A percentile compares a stretch with the other conserved stretches of the same genome.
phyloP scores from a whole-genome alignment of 2,888 invertebrate genomes.

The Meta bourneti region DNA sequence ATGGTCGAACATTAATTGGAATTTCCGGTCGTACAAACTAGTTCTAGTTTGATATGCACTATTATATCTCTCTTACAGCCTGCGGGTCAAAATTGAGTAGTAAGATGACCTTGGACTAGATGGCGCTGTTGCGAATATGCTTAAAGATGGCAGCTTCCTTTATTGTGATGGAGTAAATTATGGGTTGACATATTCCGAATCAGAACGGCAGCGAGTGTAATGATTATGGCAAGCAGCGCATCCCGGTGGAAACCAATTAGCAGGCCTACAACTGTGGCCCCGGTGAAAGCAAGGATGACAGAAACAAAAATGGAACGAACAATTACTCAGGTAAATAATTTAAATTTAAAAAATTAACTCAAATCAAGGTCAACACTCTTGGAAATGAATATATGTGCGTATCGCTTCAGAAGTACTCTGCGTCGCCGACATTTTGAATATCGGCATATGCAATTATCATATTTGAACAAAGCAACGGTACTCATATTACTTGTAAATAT shows the following conservation, averaged over 20 bases:
- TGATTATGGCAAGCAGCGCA: conserved; percentile 73
- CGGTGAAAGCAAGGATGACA: conserved; percentile 68
- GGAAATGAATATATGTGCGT: conserved; percentile 74
- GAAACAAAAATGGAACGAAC: conserved; percentile 15
- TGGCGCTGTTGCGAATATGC: conserved; percentile 75
- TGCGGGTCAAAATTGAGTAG: conserved; percentile 75
- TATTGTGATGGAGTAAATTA: conserved; percentile 77
- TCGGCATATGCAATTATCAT: conserved; percentile 76
- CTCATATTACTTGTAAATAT: conserved; percentile 25
- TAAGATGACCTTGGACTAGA: conserved; percentile 76
- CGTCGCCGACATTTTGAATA: conserved; percentile 77
- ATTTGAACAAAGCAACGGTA: conserved; percentile 73
- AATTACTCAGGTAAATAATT: conserved; percentile 66
- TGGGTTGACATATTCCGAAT: conserved; percentile 77
- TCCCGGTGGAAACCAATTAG: conserved; percentile 68
- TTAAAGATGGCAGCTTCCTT: conserved; percentile 77
- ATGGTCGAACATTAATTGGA: conserved; percentile 66
- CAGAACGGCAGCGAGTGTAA: conserved; percentile 70
- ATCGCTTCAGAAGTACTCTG: conserved; percentile 59
- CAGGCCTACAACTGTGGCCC: conserved; percentile 75
- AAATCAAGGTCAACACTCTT: conserved; percentile 72
- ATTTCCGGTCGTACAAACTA: conserved; percentile 68
- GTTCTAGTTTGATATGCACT: conserved; percentile 50
- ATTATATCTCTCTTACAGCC: conserved; percentile 45
- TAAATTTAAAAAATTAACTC: conserved; percentile 66